phyloP scores from a whole-genome alignment of 2,797 vertebrate species.

The Sebastes umbrosus region DNA sequence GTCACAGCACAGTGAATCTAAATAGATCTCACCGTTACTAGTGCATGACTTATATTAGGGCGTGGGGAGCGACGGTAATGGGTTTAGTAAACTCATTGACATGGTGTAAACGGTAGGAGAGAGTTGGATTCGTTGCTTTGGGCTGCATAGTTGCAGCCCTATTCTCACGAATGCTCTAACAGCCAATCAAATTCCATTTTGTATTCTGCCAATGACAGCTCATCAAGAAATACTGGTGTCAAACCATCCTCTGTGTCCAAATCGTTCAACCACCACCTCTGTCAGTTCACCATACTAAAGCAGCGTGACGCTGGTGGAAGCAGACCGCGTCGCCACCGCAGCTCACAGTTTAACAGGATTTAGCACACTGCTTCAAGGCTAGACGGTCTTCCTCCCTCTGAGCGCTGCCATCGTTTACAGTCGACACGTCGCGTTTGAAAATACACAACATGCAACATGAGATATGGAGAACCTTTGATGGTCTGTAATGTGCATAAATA shows the following conservation, averaged over 20 bases:
- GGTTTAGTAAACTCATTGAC: slow-evolving; percentile 61
- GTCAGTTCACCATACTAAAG: slow-evolving; percentile 33
- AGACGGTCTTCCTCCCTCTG: slow-evolving; percentile 5
- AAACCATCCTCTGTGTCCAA: slow-evolving; percentile 49
- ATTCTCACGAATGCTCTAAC: slow-evolving; percentile 14
- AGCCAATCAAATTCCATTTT: slow-evolving; percentile 64
- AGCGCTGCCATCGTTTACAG: slow-evolving; percentile 33
- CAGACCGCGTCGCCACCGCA: slow-evolving; percentile 48
- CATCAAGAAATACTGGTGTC: slow-evolving; percentile 43
- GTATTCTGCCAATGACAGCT: slow-evolving; percentile 57
- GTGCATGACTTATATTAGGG: slow-evolving; percentile 42
- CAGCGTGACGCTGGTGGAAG: slow-evolving; percentile 32
- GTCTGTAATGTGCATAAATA: slow-evolving; percentile 26
- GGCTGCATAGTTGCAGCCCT: slow-evolving; percentile 9
- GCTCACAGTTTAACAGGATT: slow-evolving; percentile 65
- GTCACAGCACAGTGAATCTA: slow-evolving; percentile 24
- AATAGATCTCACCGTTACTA: slow-evolving; percentile 22
- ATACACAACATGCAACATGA: slow-evolving; percentile 36
- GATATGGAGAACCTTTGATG: slow-evolving; percentile 16
- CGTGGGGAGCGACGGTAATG: slow-evolving; percentile 44
- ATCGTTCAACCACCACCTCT: slow-evolving; percentile 49
- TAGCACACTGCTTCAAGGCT: slow-evolving; percentile 39
- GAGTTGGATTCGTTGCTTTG: slow-evolving; percentile 31
- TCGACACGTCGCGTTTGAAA: slow-evolving; percentile 30
- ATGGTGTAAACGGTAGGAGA: slow-evolving; percentile 32